Conservation (phyloP, 1,140 invertebrate species). For the Triops cancriformis region DNA sequence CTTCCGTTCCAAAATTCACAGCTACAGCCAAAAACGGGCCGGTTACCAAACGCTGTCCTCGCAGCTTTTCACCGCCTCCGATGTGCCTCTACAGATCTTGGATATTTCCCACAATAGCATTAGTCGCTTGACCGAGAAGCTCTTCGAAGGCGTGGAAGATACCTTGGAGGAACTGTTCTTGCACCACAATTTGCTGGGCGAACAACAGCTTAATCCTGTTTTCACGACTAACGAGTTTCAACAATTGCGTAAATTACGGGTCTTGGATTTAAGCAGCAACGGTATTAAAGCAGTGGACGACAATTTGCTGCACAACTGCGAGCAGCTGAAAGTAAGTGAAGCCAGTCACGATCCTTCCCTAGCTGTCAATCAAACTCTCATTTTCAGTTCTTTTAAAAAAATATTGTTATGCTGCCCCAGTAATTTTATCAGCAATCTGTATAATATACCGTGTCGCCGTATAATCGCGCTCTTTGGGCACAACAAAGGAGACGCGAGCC, state of each 20-base stretch:
- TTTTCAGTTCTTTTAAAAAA: not conserved
- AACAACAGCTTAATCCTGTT: constrained; percentile 72
- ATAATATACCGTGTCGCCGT: not conserved
- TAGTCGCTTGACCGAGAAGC: constrained; percentile 63
- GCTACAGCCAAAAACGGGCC: constrained; percentile 62
- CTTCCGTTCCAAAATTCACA: constrained; percentile 60
- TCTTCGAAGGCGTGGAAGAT: constrained; percentile 53
- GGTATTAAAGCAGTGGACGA: constrained; percentile 69
- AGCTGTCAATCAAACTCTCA: not conserved
- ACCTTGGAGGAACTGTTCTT: constrained; percentile 62
- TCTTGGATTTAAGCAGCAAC: constrained; percentile 69
- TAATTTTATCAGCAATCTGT: not conserved
- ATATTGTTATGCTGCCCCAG: not conserved
- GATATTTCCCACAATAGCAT: constrained; percentile 76
- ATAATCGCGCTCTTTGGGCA: not conserved
- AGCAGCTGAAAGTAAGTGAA: constrained; percentile 53
- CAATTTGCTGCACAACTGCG: constrained; percentile 71
- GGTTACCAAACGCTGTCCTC: constrained; percentile 70
- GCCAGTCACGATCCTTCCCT: not conserved
- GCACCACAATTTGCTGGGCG: constrained; percentile 71
- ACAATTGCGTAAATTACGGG: constrained; percentile 56
- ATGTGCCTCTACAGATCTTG: constrained; percentile 57
- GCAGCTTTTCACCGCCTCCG: constrained; percentile 53
- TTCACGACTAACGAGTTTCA: constrained; percentile 76
- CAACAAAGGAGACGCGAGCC: not conserved